Evolutionary conservation across 2,113 vertebrate genomes (phyloP).

Genomic region (Callorhinus ursinus): DNA sequence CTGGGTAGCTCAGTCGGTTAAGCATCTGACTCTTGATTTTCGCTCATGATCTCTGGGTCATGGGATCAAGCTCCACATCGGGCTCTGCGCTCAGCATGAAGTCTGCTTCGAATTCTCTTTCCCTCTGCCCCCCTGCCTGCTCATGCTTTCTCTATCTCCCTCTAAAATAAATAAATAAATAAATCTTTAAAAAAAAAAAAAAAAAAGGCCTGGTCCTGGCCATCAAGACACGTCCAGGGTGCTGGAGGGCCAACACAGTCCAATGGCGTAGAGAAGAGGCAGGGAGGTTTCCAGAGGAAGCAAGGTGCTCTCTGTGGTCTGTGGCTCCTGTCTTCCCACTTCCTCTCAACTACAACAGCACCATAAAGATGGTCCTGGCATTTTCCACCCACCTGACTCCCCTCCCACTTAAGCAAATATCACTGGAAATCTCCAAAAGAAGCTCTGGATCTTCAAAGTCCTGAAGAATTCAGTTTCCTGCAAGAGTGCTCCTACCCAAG

Average conservation of each 20-base stretch:
- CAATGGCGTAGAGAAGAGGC: accelerated
- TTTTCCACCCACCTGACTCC: background rate
- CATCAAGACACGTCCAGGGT: too few species aligned
- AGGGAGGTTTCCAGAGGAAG: background rate
- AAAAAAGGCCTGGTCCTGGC: background rate
- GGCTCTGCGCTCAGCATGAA: background rate
- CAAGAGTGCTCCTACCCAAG: background rate
- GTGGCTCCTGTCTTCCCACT: background rate
- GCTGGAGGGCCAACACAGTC: background rate
- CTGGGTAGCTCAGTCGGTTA: background rate
- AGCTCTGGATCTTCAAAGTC: background rate
- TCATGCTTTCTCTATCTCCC: too few species aligned
- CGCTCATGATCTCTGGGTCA: background rate
- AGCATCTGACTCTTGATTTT: background rate
- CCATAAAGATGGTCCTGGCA: background rate
- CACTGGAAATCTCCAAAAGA: background rate
- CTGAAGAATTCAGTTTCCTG: background rate
- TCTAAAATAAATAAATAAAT: background rate
- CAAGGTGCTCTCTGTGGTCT: background rate
- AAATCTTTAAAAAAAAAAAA: background rate
- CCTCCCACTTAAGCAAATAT: background rate
- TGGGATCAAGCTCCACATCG: background rate
- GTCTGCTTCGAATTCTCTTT: background rate
- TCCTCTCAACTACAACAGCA: accelerated
- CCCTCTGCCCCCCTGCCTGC: background rate